Base-by-base conservation (phyloP, 2,113 vertebrate species). In the Elephantulus edwardii region DNA sequence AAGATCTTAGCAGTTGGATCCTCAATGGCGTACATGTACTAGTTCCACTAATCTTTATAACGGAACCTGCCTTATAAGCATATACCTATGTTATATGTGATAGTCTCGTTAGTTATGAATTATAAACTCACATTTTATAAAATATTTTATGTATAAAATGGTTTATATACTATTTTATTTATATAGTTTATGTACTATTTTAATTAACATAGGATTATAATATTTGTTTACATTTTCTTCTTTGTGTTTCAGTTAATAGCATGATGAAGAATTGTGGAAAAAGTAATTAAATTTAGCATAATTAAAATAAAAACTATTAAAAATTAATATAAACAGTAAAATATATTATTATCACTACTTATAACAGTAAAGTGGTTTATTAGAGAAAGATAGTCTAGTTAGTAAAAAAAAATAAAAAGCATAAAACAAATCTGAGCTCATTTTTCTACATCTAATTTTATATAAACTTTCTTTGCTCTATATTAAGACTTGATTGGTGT, bases 51-150 rank as follows among this genome's bases (percentile, higher is more conserved):
- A 86, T 90, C 8, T n/a, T 84, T 1, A 0, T 75, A 71, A 40
- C 24, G 24, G 0, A 88, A n/a, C n/a, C 50, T 4, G 0, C 68
- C 26, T 86, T 86, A 78, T 26, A 76, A 89, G 3, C 72, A 38
- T 64, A 62, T 64, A 62, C 86, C 38, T 13, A 62, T 6, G 90
- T 19, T 82, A 8, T 89, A 81, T 85, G 50, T 91, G 60, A 40
- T 71, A 90, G 14, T 95, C 95, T 58, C 24, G 56, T 71, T 95
- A 80, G 30, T 42, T 84, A 92, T 91, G 58, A 83, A 12, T 90
- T 93, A 79, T 90, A 92, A 64, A 87, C 50, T 86, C 40, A 88
- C 17, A 26, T n/a, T n/a, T n/a, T n/a, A n/a, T n/a, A n/a, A n/a
- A n/a, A n/a, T n/a, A n/a, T n/a, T n/a, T n/a, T n/a, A n/a, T n/a